A percentile compares a stretch with the other conserved stretches of the same genome.
These are phyloP conservation scores for Phyllopteryx taeniolatus DNA, from an alignment of 2,113 vertebrate genomes.

Conservation along the genomic window DNA sequence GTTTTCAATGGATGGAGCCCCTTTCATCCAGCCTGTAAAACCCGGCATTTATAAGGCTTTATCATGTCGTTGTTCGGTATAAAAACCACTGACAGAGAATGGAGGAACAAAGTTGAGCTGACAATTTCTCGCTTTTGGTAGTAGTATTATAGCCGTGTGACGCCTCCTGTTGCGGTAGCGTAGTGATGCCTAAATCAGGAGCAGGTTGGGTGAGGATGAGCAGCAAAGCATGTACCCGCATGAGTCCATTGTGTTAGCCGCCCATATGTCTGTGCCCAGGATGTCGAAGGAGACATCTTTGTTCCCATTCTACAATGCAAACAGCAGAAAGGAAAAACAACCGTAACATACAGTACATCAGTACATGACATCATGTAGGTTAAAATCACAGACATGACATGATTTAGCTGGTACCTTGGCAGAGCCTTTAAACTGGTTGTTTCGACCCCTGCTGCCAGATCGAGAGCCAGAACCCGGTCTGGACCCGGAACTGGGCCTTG, in stretches of 20 bases:
- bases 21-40: too few relatives aligned
- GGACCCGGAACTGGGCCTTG: constrained; percentile 73
- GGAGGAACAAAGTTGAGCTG: too few relatives aligned
- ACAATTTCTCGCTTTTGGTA: too few relatives aligned
- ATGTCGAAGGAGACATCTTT: constrained; percentile 86
- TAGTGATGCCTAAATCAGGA: not conserved
- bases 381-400: not conserved
- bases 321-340: constrained; percentile 2
- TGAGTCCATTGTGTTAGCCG: constrained; percentile 91
- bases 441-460: constrained; percentile 74
- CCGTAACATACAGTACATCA: not conserved
- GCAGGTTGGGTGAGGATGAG: constrained; percentile 2
- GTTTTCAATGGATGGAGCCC: too few relatives aligned
- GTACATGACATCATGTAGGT: not conserved
- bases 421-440: constrained; percentile 75
- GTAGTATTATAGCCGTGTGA: too few relatives aligned
- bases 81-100: too few relatives aligned
- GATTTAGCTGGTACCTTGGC: constrained; percentile 66
- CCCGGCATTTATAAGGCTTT: too few relatives aligned
- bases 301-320: constrained; percentile 84
- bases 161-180: too few relatives aligned
- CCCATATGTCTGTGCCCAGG: constrained; percentile 97
- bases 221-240: constrained; percentile 78
- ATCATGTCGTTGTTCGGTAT: too few relatives aligned
- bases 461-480: constrained; percentile 76